phyloP scores from a whole-genome alignment of 2,113 vertebrate species.

The Chelonoidis abingdonii region DNA sequence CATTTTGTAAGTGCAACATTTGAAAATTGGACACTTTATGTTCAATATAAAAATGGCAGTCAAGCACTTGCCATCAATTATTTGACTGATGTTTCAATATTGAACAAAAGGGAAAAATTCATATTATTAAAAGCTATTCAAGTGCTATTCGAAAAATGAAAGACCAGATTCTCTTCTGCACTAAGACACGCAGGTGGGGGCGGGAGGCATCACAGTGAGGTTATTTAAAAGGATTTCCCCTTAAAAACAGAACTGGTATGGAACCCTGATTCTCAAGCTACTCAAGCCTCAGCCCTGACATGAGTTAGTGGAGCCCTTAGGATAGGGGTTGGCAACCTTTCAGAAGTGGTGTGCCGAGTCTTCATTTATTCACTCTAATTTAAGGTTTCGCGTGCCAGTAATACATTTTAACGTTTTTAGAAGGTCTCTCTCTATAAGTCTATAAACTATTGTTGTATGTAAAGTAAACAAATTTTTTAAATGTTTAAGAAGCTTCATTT shows the following conservation, averaged over 20 bases:
- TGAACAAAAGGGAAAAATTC: neutral
- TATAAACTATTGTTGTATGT: too few relatives aligned
- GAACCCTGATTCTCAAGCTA: fast-evolving
- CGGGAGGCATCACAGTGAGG: neutral
- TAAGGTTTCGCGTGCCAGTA: too few relatives aligned
- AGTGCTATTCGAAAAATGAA: neutral
- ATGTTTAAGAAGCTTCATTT: too few relatives aligned
- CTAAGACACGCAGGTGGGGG: neutral
- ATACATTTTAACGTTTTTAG: too few relatives aligned
- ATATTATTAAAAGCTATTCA: neutral
- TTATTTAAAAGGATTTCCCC: conserved; percentile 28
- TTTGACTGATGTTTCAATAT: neutral
- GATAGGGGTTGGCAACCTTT: neutral
- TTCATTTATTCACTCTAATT: too few relatives aligned
- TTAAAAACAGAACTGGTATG: neutral
- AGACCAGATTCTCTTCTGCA: neutral
- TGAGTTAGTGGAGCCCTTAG: neutral
- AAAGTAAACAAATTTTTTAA: too few relatives aligned
- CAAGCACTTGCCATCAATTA: neutral
- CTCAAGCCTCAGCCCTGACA: neutral
- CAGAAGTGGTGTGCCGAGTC: too few relatives aligned
- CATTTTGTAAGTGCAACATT: neutral
- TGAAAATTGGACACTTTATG: neutral
- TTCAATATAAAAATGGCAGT: neutral
- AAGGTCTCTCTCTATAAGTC: too few relatives aligned